phyloP scores from a whole-genome alignment of 2,888 invertebrate genomes.

The Torymus auratus region DNA sequence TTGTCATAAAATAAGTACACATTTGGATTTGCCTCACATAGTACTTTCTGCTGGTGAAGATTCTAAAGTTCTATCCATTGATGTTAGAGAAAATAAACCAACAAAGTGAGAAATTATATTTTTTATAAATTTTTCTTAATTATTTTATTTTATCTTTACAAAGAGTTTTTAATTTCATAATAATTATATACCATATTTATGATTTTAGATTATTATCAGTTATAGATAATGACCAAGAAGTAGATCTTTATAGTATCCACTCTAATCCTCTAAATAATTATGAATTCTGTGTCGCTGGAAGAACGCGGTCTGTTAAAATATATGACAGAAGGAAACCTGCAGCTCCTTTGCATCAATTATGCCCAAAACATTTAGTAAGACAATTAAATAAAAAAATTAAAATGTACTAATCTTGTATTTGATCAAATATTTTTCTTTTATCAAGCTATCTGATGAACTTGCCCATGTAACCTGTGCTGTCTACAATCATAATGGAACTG shows the following conservation, averaged over 20 bases:
- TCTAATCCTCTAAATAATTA: constrained; percentile 87
- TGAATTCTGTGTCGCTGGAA: constrained; percentile 90
- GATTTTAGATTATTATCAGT: constrained; percentile 79
- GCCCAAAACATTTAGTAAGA: constrained; percentile 80
- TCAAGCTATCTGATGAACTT: constrained; percentile 70
- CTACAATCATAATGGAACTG: constrained; percentile 93
- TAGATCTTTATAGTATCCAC: constrained; percentile 92
- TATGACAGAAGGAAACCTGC: constrained; percentile 84
- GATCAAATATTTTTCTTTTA: constrained; percentile 23
- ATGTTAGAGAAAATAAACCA: constrained; percentile 85
- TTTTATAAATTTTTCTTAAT: constrained; percentile 2
- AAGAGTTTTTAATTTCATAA: neutral
- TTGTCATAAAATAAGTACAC: constrained; percentile 90
- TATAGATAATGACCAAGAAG: constrained; percentile 79
- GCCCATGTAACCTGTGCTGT: constrained; percentile 91
- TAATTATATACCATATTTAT: constrained; percentile 25
- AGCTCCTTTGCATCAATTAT: constrained; percentile 80
- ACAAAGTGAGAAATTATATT: constrained; percentile 78
- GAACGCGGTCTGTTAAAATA: constrained; percentile 86
- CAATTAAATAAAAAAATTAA: constrained; percentile 7
- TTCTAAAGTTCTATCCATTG: constrained; percentile 87
- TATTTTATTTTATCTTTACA: neutral
- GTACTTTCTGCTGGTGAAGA: constrained; percentile 94
- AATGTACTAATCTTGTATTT: constrained; percentile 17
- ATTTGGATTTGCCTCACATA: constrained; percentile 86